phyloP scores from a whole-genome alignment of 2,888 invertebrate genomes.

The Sarcophaga subvicina region DNA sequence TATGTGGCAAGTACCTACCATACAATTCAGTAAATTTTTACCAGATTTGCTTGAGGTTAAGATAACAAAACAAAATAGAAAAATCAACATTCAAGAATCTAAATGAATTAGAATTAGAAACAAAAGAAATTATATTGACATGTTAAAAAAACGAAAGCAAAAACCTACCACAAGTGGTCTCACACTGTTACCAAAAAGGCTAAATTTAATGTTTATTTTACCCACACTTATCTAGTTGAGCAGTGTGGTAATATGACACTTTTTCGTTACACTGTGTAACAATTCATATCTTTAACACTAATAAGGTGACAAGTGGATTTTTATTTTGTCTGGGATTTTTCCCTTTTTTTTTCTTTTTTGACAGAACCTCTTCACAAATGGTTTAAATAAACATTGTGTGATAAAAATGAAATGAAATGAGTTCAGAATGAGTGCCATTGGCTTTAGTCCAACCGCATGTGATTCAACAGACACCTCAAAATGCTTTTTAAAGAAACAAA shows the following conservation, averaged over 20 bases:
- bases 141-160: background rate
- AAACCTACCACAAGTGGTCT: constrained; percentile 37
- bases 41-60: constrained; percentile 55
- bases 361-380: constrained; percentile 11
- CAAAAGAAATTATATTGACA: constrained; percentile 21
- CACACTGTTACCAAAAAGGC: background rate
- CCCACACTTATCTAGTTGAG: constrained; percentile 30
- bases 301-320: constrained; percentile 65
- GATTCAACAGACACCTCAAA: background rate
- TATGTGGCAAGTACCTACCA: constrained; percentile 19
- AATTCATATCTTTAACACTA: constrained; percentile 43
- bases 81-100: background rate
- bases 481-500: background rate
- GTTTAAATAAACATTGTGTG: constrained; percentile 38
- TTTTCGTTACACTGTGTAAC: constrained; percentile 39
- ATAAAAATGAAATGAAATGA: background rate
- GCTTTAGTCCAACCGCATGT: constrained; percentile 23
- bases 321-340: constrained; percentile 39
- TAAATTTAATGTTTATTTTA: constrained; percentile 43
- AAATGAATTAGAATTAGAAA: constrained; percentile 8
- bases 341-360: background rate
- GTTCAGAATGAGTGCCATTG: background rate
- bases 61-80: constrained; percentile 43
- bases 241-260: constrained; percentile 50
- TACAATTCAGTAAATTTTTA: constrained; percentile 31